phyloP scores from a whole-genome alignment of 2,113 vertebrate species.

The Capra hircus region DNA sequence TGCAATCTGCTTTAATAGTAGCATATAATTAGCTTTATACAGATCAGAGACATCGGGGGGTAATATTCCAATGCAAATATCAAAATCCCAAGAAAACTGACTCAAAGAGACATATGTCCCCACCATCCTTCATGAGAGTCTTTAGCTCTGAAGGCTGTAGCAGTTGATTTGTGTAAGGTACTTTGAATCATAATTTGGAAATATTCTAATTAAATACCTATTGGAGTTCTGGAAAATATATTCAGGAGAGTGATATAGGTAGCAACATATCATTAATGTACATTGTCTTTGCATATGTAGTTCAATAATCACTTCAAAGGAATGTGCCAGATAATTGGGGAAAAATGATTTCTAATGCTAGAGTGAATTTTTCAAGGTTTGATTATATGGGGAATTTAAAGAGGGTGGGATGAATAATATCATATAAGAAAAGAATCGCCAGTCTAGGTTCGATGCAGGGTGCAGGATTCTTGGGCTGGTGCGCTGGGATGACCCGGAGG shows the following conservation, averaged over 20 bases:
- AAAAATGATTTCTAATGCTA: constrained; percentile 18
- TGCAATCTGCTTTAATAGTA: constrained; percentile 81
- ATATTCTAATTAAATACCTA: constrained; percentile 67
- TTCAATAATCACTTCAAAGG: constrained; percentile 16
- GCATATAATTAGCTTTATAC: constrained; percentile 78
- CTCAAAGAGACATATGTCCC: constrained; percentile 73
- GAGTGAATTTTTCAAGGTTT: neutral
- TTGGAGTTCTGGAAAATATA: constrained; percentile 60
- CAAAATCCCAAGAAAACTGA: constrained; percentile 76
- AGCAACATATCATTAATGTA: neutral
- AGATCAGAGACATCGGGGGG: constrained; percentile 71
- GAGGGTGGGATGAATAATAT: too few relatives aligned
- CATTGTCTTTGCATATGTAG: neutral
- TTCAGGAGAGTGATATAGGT: constrained; percentile 57
- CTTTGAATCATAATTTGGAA: constrained; percentile 70
- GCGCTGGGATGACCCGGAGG: too few relatives aligned
- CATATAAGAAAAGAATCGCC: too few relatives aligned
- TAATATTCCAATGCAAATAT: constrained; percentile 71
- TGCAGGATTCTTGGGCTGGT: too few relatives aligned
- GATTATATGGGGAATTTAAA: neutral
- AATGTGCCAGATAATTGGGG: constrained; percentile 14
- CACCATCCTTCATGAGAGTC: constrained; percentile 63
- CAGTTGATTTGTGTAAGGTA: constrained; percentile 67
- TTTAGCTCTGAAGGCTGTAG: constrained; percentile 63
- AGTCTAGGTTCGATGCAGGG: too few relatives aligned